Conservation (phyloP, 64 coral and sea anemone genomes). For the Acropora yongei region DNA sequence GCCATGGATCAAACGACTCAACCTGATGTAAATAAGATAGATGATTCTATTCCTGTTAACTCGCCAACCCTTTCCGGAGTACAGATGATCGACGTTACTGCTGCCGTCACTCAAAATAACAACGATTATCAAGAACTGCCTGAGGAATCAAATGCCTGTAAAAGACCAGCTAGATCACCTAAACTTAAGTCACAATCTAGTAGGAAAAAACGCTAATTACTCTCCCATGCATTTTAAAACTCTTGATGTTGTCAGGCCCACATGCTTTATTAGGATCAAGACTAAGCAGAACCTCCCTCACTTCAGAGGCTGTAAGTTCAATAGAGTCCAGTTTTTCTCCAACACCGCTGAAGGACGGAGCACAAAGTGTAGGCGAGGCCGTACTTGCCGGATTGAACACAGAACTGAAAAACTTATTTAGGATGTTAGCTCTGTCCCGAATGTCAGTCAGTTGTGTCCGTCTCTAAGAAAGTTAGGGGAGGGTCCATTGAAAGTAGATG, state of each 20-base stretch:
- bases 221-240: no score
- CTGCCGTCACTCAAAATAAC: no score
- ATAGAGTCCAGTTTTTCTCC: not conserved
- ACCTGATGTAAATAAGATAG: no score
- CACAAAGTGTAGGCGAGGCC: not conserved
- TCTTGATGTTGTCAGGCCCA: conserved; percentile 15
- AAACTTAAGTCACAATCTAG: not conserved
- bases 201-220: not conserved
- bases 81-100: no score
- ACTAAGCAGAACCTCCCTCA: conserved; percentile 1
- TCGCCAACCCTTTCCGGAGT: no score
- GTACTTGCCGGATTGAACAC: conserved; percentile 39
- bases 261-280: conserved; percentile 20
- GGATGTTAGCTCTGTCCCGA: conserved; percentile 18
- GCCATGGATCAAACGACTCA: no score
- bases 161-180: not conserved
- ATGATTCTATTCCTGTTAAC: no score
- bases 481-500: conserved; percentile 1
- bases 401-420: conserved; percentile 23
- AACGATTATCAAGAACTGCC: no score
- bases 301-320: conserved; percentile 3
- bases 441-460: conserved; percentile 29
- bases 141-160: no score
- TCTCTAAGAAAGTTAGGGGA: conserved; percentile 47
- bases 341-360: not conserved